Conservation (phyloP, 1,140 invertebrate genomes). For the Trachymyrmex cornetzi region DNA sequence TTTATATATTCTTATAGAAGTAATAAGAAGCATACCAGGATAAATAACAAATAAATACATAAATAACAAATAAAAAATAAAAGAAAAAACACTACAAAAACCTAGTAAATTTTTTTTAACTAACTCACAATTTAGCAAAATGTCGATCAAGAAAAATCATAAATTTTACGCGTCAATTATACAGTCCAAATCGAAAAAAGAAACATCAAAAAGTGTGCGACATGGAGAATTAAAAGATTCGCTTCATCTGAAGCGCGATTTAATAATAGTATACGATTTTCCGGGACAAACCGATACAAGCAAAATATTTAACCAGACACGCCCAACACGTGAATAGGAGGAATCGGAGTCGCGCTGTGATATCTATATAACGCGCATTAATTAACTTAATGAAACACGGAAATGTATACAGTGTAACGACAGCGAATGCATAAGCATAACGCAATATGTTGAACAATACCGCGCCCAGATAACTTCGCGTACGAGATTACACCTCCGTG, state of each 20-base stretch:
- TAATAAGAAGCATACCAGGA: neutral
- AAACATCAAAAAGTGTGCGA: neutral
- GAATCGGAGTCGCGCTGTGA: constrained; percentile 19
- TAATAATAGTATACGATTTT: constrained; percentile 23
- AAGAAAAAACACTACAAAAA: neutral
- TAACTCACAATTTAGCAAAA: neutral
- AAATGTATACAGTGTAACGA: constrained; percentile 50
- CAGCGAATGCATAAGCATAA: constrained; percentile 52
- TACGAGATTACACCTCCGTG: constrained; percentile 51
- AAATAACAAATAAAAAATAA: neutral
- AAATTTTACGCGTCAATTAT: neutral
- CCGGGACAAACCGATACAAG: constrained; percentile 5
- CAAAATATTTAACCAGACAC: constrained; percentile 43
- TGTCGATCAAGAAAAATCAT: neutral
- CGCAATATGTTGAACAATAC: constrained; percentile 59
- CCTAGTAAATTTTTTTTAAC: neutral
- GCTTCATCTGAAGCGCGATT: neutral
- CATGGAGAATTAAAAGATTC: constrained; percentile 15
- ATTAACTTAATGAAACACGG: constrained; percentile 61
- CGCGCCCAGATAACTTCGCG: constrained; percentile 39
- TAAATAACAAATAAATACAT: neutral
- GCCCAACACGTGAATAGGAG: constrained; percentile 25
- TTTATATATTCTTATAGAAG: neutral
- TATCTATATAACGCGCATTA: constrained; percentile 50
- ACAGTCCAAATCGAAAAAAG: neutral